Base-by-base conservation (phyloP, 2,888 invertebrate species). In the Volucella inflata region DNA sequence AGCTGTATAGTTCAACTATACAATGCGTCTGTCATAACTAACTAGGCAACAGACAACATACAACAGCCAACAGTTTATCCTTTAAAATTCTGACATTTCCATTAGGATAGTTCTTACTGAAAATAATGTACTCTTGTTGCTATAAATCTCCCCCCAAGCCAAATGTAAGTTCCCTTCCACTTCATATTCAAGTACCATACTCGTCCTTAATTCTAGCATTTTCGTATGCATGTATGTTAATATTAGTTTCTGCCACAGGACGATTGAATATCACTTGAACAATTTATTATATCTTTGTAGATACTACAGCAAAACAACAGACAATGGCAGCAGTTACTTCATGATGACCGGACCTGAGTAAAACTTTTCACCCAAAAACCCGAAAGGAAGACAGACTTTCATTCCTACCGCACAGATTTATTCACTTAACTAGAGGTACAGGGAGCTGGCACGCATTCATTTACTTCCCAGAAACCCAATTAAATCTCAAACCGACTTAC, bases 321-420 rank as follows among this genome's bases (percentile, higher is more conserved):
- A 55, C 59, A 80, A 71, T 67, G 71, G 71, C 40, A 40, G 11
- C 12, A 64, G 53, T 21, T 38, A 38, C 57, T 72, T 62, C 64
- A 59, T 65, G 64, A 70, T 55, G 79, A 65, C 70, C 74, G 17
- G 40, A 64, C 46, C 64, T 40, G 3, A 70, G 44, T 70, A 14
- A 60, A 65, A 65, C 67, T 38, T 48, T 62, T 44, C 60, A 62
- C 42, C 51, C n/a, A 10, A 36, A 68, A 2, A 42, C 11, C 11
- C n/a, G 8, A 21, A 14, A 53, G 21, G 17, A 14, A 6, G 44
- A 21, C 53, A 21, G 44, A 21, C 53, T 14, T 67, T 16, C 55
- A 6, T 40, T 21, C 4, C 30, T 21, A 16, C 9, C 44, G 3
- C 11, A 44, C 21, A 46, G 4, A n/a, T 17, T 46, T n/a, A 48